Evolutionary conservation across 1,140 invertebrate species (phyloP), one percentile per base, ranked within the genome.

Genomic region (Drosophila fuyamai): DNA sequence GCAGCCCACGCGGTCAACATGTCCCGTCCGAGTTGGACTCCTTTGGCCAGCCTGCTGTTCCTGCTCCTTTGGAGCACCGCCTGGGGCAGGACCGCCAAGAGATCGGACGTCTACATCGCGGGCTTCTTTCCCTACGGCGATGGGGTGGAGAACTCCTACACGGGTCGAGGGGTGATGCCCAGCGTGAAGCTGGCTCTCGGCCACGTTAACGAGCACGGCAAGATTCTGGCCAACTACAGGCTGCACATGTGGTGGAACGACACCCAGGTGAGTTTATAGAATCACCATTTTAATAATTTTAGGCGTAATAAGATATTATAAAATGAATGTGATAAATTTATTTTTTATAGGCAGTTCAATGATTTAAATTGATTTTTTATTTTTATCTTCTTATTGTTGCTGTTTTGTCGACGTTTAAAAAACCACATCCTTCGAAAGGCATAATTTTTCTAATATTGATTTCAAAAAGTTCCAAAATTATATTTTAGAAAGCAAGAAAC

Each of bases 201-300:
- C 81, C 97, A 98, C 93, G 97, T 98, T 91, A 98, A 98, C 93
- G 96, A 97, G 80, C 96, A 97, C 90, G 95, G 96, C 32, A 94
- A 94, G 29, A 95, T 98, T 46, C 93, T 98, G 10, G 94, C 95
- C 54, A 97, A 97, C 92, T 98, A 98, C 93, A 94, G 96, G 36
- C 94, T 98, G 47, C 97, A 97, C 90, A 97, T 98, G 95, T 97
- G 96, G 95, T 98, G 97, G 96, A 98, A 98, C 92, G 97, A 98
- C 82, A 98, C 97, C 4, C 95, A 97, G 96, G 98, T 98, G 92
- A 94, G 93, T 81, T 8, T 8, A n/a, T 32, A 12, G 13, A 0
- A 0, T 27, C 5, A 46, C 14, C 14, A 0, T 18, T n/a, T 18
- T 10, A 16, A 16, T 8, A 14, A 4, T 4, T 9, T 27, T 1